These are phyloP conservation scores for Paramisgurnus dabryanus DNA, from an alignment of 2,113 vertebrate species.

Conservation along the genomic window DNA sequence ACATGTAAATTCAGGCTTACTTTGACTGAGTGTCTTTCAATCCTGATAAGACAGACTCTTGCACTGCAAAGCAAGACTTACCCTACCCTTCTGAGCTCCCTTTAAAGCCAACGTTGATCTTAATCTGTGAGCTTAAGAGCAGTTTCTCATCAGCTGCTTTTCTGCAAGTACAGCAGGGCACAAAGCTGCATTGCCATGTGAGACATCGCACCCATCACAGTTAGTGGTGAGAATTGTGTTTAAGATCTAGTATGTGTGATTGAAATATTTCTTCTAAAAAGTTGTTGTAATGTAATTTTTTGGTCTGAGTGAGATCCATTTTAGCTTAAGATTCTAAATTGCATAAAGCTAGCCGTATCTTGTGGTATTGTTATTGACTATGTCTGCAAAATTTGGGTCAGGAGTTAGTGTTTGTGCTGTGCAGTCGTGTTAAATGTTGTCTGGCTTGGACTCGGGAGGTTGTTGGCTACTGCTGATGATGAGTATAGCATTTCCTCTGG, in stretches of 20 bases:
- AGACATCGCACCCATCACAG: neutral
- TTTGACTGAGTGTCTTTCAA: no score
- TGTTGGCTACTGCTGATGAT: slow-evolving; percentile 47
- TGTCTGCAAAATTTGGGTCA: slow-evolving; percentile 47
- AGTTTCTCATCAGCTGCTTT: neutral
- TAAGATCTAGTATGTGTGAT: no score
- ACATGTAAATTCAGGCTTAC: no score
- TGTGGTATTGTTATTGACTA: slow-evolving; percentile 24
- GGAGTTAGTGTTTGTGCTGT: slow-evolving; percentile 43
- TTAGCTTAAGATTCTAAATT: neutral
- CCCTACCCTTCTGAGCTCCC: neutral
- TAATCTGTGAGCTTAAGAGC: neutral
- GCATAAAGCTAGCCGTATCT: slow-evolving; percentile 6
- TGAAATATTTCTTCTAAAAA: no score
- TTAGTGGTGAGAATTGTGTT: neutral
- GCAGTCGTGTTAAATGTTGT: slow-evolving; percentile 47
- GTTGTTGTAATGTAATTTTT: no score
- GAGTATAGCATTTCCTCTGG: slow-evolving; percentile 46
- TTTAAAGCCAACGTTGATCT: neutral
- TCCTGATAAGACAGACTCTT: no score
- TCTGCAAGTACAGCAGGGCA: neutral
- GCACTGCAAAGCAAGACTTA: no score
- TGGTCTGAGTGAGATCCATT: no score
- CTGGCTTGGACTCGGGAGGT: slow-evolving; percentile 34
- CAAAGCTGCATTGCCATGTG: neutral